Base-by-base conservation (phyloP, 2,888 invertebrate genomes). In the Lycophotia porphyrea region DNA sequence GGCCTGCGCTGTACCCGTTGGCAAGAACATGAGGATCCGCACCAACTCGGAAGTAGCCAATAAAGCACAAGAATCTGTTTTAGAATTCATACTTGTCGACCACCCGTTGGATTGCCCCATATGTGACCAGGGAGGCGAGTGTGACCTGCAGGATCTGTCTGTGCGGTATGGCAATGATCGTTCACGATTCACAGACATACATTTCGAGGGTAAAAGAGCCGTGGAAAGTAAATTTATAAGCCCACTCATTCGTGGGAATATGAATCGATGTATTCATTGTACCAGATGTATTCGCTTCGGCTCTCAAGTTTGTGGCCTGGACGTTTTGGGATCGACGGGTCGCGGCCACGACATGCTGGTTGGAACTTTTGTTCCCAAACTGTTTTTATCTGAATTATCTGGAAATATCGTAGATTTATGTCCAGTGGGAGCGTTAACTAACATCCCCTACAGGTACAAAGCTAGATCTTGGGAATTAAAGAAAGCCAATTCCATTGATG, bases 31-130 rank as follows among this genome's bases (percentile, higher is more conserved):
- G 99, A 97, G 98, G 88, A 98, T 99, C 67, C 99, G 99, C 92
- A 99, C 99, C 9, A 98, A 99, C 92, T 99, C 99, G 0, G 98
- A 98, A 82, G 96, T 98, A 94, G 98, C 98, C 0, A 96, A 97
- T 52, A 92, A 97, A 92, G 97, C 97, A 0, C 97, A 97, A 80
- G 97, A 97, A 89, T 84, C 99, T 74, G 99, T 99, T 15, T 98
- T 99, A 98, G 99, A 99, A 94, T 99, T 99, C 93, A 95, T 99
- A 74, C 96, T 99, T 36, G 98, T 99, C 78, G 99, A 99, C 91
- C 99, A 99, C 96, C 99, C 99, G 0, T 96, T 99, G 61, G 99
- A 99, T 96, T 99, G 99, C 93, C 99, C 99, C 8, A 99, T 99
- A 94, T 99, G 99, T 95, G 99, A 99, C 95, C 99, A 99, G 95